These are phyloP conservation scores for Spongilla lacustris DNA, from an alignment of 37 sponge, comb jelly and placozoan genomes.

Conservation along the genomic window DNA sequence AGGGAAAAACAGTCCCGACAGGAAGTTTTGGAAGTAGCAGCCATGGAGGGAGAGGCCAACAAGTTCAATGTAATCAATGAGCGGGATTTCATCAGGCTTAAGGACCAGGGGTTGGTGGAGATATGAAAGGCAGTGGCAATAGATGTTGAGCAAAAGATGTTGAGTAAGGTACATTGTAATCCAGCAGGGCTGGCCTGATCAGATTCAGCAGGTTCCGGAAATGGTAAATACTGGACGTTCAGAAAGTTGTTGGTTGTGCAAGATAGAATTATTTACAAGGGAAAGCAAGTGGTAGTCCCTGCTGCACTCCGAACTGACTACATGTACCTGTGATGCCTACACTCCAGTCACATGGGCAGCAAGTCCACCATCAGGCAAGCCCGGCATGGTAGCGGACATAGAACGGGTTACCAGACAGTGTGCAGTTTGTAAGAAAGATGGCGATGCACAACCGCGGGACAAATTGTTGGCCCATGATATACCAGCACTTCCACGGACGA, in stretches of 20 bases:
- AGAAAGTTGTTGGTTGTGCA: background rate
- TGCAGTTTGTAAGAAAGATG: background rate
- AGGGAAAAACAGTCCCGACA: background rate
- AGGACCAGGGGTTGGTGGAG: background rate
- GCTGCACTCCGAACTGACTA: background rate
- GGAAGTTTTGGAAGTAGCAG: background rate
- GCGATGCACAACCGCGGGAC: constrained; percentile 18
- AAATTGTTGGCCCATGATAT: constrained; percentile 17
- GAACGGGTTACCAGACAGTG: constrained; percentile 11
- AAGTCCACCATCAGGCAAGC: background rate
- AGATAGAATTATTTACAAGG: background rate
- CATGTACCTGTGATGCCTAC: background rate
- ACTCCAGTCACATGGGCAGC: background rate
- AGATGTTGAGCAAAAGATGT: background rate
- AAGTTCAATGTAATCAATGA: background rate
- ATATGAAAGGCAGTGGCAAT: background rate
- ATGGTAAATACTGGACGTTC: background rate
- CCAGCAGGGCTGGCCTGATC: background rate
- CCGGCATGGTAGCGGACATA: constrained; percentile 19
- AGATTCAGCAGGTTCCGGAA: background rate
- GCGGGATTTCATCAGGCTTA: background rate
- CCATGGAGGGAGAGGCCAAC: background rate
- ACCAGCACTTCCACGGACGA: constrained; percentile 36
- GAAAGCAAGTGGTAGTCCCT: background rate
- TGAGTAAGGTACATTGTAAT: background rate